Evolutionary conservation across 2,113 vertebrate species (phyloP).

Genomic region (Petaurus breviceps): DNA sequence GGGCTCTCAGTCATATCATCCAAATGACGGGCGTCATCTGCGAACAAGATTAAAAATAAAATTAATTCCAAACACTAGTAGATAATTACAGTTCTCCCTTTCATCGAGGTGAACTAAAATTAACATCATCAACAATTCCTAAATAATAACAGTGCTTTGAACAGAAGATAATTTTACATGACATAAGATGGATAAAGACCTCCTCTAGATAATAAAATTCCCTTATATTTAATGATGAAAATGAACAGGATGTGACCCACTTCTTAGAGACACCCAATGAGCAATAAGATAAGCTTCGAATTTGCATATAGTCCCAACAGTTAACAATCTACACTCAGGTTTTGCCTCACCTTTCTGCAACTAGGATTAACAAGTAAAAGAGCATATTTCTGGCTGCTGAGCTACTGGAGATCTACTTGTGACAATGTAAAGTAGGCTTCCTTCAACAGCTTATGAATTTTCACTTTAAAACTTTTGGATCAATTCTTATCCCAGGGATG

Average conservation of each 20-base stretch:
- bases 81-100: slow-evolving; percentile 66
- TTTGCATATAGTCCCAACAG: slow-evolving; percentile 38
- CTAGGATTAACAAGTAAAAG: slow-evolving; percentile 12
- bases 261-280: slow-evolving; percentile 39
- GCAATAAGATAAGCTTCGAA: slow-evolving; percentile 25
- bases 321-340: slow-evolving; percentile 33
- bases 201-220: slow-evolving; percentile 63
- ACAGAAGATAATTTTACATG: slow-evolving; percentile 69
- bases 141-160: slow-evolving; percentile 56
- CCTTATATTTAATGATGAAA: slow-evolving; percentile 45
- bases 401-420: slow-evolving; percentile 10
- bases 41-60: slow-evolving; percentile 74
- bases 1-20: slow-evolving; percentile 45
- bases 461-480: slow-evolving; percentile 30
- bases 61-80: slow-evolving; percentile 64
- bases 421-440: slow-evolving; percentile 19
- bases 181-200: slow-evolving; percentile 63
- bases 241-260: slow-evolving; percentile 32
- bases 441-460: slow-evolving; percentile 31
- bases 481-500: not conserved
- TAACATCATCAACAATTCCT: slow-evolving; percentile 67
- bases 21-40: slow-evolving; percentile 52
- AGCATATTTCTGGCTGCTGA: slow-evolving; percentile 5
- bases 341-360: not conserved
- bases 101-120: slow-evolving; percentile 75